Evolutionary conservation across 2,113 vertebrate genomes (phyloP).

Genomic region (Platysteira castanea): DNA sequence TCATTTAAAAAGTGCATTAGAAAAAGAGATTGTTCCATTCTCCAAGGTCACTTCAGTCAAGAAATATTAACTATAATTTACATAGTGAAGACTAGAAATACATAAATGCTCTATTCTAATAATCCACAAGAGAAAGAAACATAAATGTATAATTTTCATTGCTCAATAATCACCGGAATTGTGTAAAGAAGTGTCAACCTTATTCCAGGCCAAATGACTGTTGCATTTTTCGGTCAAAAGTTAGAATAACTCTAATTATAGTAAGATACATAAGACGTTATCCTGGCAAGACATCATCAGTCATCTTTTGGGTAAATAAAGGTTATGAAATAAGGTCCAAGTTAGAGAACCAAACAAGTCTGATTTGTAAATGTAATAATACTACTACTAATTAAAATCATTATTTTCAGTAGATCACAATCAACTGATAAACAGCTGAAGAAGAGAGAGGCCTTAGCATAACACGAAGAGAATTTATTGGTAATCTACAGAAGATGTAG

Average conservation of each 20-base stretch:
- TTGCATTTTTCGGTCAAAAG: constrained; percentile 31
- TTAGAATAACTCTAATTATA: neutral
- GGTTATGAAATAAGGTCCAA: neutral
- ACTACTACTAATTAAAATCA: neutral
- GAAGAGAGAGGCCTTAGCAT: neutral
- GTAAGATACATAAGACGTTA: neutral
- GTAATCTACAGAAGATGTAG: neutral
- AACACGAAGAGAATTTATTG: constrained; percentile 17
- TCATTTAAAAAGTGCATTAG: constrained; percentile 24
- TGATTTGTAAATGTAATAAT: neutral
- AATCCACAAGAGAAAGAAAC: constrained; percentile 12
- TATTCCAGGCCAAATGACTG: neutral
- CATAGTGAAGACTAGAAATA: neutral
- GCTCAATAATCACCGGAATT: neutral
- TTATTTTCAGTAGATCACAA: neutral
- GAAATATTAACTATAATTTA: neutral
- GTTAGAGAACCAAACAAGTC: constrained; percentile 2
- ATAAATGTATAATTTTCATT: neutral
- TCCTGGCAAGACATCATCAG: neutral
- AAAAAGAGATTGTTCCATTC: constrained; percentile 8
- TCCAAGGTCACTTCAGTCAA: neutral
- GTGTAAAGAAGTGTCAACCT: neutral
- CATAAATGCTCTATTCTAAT: neutral
- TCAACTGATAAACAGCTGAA: constrained; percentile 12
- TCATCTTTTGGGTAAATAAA: neutral